A percentile compares a stretch with the other conserved stretches of the same genome.
Evolutionary conservation across 2,113 vertebrate species (phyloP).

Genomic region (Hyla sarda): DNA sequence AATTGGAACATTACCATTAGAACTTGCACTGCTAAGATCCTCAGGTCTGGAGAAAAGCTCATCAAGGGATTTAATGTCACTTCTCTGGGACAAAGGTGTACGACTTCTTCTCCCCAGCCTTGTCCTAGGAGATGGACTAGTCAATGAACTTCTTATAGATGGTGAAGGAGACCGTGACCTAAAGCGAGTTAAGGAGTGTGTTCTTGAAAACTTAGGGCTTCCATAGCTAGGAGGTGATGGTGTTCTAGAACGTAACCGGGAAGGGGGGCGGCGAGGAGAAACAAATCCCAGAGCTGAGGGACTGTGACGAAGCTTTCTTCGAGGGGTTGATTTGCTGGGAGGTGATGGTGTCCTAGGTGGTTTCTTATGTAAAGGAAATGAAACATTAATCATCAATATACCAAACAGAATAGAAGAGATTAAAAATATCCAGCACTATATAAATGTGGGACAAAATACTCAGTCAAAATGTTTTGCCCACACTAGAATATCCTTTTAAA

Average conservation of each 20-base stretch:
- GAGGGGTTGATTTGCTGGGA: slow-evolving; percentile 56
- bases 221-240: slow-evolving; percentile 15
- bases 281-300: not conserved
- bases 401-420: not conserved
- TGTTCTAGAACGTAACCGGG: not conserved
- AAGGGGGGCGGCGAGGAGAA: not conserved
- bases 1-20: slow-evolving; percentile 69
- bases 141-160: slow-evolving; percentile 17
- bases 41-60: slow-evolving; percentile 72
- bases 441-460: not conserved
- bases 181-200: accelerated
- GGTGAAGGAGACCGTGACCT: accelerated
- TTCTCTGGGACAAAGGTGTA: slow-evolving; percentile 61
- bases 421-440: not conserved
- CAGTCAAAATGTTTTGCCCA: too few relatives aligned
- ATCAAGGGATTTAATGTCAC: slow-evolving; percentile 73
- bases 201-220: not conserved
- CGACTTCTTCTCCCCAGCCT: slow-evolving; percentile 50
- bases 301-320: slow-evolving; percentile 52
- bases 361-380: not conserved
- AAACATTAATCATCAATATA: not conserved
- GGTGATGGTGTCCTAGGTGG: not conserved
- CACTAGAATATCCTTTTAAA: too few relatives aligned
- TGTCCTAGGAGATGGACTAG: not conserved
- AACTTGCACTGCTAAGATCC: slow-evolving; percentile 67